These are phyloP conservation scores for Endomychus coccineus DNA, from an alignment of 2,888 invertebrate genomes.

Conservation along the genomic window DNA sequence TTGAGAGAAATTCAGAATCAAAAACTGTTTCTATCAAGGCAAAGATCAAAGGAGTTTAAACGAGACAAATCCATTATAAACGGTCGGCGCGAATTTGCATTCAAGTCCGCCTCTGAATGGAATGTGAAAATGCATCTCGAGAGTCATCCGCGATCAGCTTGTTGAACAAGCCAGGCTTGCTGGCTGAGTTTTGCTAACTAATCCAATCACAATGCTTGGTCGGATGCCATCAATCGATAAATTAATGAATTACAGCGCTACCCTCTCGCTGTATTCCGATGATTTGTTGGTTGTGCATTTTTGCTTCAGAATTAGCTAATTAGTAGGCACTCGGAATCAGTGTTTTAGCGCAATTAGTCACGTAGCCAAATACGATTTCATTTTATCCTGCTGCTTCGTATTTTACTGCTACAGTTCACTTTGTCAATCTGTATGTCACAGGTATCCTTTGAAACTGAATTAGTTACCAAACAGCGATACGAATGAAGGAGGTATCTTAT, in stretches of 20 bases:
- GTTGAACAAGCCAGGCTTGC: constrained; percentile 31
- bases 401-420: too few relatives aligned
- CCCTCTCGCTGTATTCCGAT: constrained; percentile 9
- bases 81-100: too few relatives aligned
- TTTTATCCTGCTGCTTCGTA: too few relatives aligned
- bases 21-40: too few relatives aligned
- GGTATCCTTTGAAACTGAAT: too few relatives aligned
- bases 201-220: constrained; percentile 34
- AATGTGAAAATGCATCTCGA: constrained; percentile 23
- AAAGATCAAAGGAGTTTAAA: too few relatives aligned
- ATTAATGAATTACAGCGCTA: constrained; percentile 26
- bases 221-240: constrained; percentile 28
- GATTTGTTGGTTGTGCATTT: constrained; percentile 19
- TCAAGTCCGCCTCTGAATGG: constrained; percentile 4
- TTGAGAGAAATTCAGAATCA: too few relatives aligned
- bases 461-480: too few relatives aligned
- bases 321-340: constrained; percentile 13
- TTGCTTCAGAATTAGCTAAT: constrained; percentile 14
- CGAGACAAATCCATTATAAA: too few relatives aligned
- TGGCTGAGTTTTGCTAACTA: constrained; percentile 37
- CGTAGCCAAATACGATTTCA: constrained; percentile 4
- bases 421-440: too few relatives aligned
- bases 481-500: too few relatives aligned
- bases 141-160: constrained; percentile 36
- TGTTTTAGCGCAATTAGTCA: constrained; percentile 11